Evolutionary conservation across 2,797 vertebrate genomes (phyloP), one percentile per base, ranked within the genome.

Genomic region (Takifugu ocellatus): DNA sequence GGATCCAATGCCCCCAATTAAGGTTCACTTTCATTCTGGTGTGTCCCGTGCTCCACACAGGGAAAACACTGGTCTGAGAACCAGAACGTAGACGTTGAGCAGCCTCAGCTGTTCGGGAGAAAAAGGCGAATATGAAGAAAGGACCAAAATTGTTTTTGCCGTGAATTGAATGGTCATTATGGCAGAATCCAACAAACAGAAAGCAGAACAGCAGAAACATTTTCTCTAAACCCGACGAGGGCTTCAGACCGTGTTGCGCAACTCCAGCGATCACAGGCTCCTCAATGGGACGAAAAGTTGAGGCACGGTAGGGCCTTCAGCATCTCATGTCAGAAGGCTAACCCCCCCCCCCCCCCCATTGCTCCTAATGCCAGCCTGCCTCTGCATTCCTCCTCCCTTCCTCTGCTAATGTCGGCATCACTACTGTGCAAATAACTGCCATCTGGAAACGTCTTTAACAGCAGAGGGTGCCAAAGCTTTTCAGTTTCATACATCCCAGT

Each of bases 391-490:
- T 56, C 55, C 66, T 72, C 76, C 60, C 66, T 69, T 77, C 74
- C 70, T 56, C 74, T 66, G 63, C 54, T 46, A 21, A n/a, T 45
- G 44, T 65, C 70, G 66, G 71, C 63, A 67, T 68, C 70, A 72
- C 64, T 63, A 72, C 78, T 81, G 61, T 82, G 77, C 66, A 79
- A 73, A 78, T 78, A 75, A 56, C 66, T 81, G 72, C 81, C 80
- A 86, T 83, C 81, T 81, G 68, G 83, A 87, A 77, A 83, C 70
- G 68, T 43, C 81, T 73, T 77, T 81, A 91, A 92, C 92, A 93
- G 88, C 91, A 93, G 92, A 92, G 91, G 92, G 92, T 90, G 91
- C 92, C 90, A 92, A 93, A 93, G 91, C 88, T 91, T 90, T 91
- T 87, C 84, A 87, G 75, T 89, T 89, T 82, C 73, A 63, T 58